Evolutionary conservation across 2,888 invertebrate genomes (phyloP).

Genomic region (Melipona bicolor): DNA sequence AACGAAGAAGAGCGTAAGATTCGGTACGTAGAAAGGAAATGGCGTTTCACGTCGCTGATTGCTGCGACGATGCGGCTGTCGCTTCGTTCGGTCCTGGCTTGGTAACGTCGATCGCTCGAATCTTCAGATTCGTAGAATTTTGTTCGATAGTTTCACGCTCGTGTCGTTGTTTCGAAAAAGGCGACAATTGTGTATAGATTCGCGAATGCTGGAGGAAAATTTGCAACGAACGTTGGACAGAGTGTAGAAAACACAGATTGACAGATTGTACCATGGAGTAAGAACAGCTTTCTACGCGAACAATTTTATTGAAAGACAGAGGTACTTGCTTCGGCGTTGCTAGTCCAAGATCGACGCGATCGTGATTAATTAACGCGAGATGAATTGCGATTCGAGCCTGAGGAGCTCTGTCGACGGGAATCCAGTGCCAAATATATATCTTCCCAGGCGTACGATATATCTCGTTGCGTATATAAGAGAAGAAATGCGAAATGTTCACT

Average conservation of each 20-base stretch:
- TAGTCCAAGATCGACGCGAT: conserved; percentile 23
- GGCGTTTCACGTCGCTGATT: conserved; percentile 36
- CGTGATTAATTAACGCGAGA: conserved; percentile 20
- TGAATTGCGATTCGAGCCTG: conserved; percentile 37
- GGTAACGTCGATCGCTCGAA: background rate
- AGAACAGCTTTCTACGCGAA: background rate
- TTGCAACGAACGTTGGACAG: too few relatives aligned
- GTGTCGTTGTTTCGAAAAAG: too few relatives aligned
- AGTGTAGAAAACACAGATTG: too few relatives aligned
- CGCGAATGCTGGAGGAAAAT: too few relatives aligned
- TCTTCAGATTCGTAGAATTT: too few relatives aligned
- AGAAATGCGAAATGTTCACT: conserved; percentile 38
- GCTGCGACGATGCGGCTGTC: background rate
- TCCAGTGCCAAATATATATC: conserved; percentile 78
- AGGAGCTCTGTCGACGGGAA: conserved; percentile 47
- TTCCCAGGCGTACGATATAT: conserved; percentile 62
- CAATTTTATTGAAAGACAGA: background rate
- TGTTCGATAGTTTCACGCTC: too few relatives aligned
- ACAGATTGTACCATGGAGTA: too few relatives aligned
- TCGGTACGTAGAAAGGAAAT: conserved; percentile 3
- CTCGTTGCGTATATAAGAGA: conserved; percentile 39
- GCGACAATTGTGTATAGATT: too few relatives aligned
- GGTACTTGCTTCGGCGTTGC: conserved; percentile 7
- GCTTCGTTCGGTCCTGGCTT: conserved; percentile 6
- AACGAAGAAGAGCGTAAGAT: conserved; percentile 33